phyloP scores from a whole-genome alignment of 2,888 invertebrate species.

The Netelia inedita region DNA sequence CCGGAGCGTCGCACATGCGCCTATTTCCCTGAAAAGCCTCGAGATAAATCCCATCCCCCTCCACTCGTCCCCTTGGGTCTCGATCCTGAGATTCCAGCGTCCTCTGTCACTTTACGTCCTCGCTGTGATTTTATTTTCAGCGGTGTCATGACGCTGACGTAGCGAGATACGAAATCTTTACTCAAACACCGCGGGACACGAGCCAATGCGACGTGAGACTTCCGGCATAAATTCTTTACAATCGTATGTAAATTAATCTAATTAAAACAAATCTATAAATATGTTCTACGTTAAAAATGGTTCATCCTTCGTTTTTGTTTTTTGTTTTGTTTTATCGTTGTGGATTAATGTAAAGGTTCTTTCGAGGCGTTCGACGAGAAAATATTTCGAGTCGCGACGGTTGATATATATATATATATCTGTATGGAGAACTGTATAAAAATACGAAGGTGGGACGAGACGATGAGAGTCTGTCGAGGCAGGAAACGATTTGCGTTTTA shows the following conservation, averaged over 20 bases:
- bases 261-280: no score
- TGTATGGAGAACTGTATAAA: slow-evolving; percentile 61
- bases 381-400: slow-evolving; percentile 19
- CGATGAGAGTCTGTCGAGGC: slow-evolving; percentile 73
- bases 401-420: slow-evolving; percentile 64
- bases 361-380: not conserved
- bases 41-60: slow-evolving; percentile 25
- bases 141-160: slow-evolving; percentile 48
- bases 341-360: not conserved
- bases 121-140: slow-evolving; percentile 75
- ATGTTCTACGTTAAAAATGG: not conserved
- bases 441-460: slow-evolving; percentile 74
- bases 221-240: slow-evolving; percentile 1
- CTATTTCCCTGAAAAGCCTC: slow-evolving; percentile 49
- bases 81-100: not conserved
- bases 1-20: slow-evolving; percentile 12
- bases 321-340: no score
- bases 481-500: slow-evolving; percentile 83
- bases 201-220: slow-evolving; percentile 19
- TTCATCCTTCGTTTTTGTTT: not conserved
- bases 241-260: not conserved
- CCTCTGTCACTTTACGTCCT: slow-evolving; percentile 75
- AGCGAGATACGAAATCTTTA: not conserved
- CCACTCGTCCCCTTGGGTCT: slow-evolving; percentile 4
- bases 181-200: slow-evolving; percentile 16